Evolutionary conservation across 2,113 vertebrate genomes (phyloP).

Genomic region (Hassar affinis): DNA sequence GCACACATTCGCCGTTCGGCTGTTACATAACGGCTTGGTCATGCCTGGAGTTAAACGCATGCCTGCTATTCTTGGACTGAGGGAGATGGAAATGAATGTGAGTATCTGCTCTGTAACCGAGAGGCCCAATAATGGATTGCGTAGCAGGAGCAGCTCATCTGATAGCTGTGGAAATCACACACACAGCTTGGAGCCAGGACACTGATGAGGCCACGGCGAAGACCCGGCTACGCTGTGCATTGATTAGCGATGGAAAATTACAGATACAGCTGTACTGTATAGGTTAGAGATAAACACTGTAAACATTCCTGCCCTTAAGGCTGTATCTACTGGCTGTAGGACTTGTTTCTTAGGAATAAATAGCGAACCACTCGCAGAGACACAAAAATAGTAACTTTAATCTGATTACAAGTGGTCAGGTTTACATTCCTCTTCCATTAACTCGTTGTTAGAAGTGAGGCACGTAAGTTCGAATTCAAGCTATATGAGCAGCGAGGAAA

Average conservation of each 20-base stretch:
- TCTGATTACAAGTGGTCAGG: background rate
- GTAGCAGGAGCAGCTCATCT: constrained; percentile 52
- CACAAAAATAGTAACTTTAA: background rate
- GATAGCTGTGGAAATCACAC: constrained; percentile 61
- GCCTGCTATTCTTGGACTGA: constrained; percentile 37
- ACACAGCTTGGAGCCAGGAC: constrained; percentile 37
- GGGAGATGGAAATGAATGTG: constrained; percentile 54
- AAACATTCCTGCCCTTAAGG: background rate
- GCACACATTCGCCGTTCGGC: background rate
- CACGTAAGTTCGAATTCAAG: background rate
- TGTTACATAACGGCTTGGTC: constrained; percentile 56
- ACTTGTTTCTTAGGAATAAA: background rate
- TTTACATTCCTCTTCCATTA: background rate
- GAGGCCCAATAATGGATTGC: constrained; percentile 65
- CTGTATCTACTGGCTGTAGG: background rate
- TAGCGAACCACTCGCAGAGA: background rate
- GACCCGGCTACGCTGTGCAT: constrained; percentile 19
- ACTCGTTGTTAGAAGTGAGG: background rate
- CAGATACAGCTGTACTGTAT: constrained; percentile 5
- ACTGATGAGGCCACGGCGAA: constrained; percentile 16
- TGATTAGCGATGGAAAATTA: constrained; percentile 47
- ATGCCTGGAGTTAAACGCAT: constrained; percentile 33
- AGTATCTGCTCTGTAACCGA: constrained; percentile 63
- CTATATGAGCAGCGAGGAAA: background rate
- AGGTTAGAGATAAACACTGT: background rate